A percentile compares a stretch with the other conserved stretches of the same genome.
Evolutionary conservation across 2,888 invertebrate species (phyloP).

Genomic region (Cartodere bifasciata): DNA sequence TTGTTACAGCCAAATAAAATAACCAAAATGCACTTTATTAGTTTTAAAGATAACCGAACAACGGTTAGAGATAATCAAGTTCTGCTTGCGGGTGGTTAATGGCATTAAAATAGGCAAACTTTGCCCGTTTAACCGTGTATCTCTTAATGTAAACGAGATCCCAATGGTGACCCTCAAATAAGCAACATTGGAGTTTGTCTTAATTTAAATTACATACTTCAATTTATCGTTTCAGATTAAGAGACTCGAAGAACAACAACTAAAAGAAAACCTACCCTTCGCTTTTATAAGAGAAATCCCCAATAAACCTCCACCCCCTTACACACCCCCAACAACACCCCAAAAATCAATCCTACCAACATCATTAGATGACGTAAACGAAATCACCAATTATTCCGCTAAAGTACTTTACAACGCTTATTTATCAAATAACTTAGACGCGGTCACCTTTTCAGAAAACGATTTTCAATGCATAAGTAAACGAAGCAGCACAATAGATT

Average conservation of each 20-base stretch:
- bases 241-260: slow-evolving; percentile 41
- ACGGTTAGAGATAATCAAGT: too few species aligned
- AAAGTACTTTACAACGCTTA: slow-evolving; percentile 36
- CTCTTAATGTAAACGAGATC: too few species aligned
- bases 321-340: slow-evolving; percentile 45
- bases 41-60: too few species aligned
- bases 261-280: slow-evolving; percentile 40
- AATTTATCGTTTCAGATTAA: slow-evolving; percentile 37
- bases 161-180: too few species aligned
- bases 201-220: neutral
- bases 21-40: too few species aligned
- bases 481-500: slow-evolving; percentile 33
- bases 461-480: slow-evolving; percentile 23
- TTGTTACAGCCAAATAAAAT: too few species aligned
- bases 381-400: slow-evolving; percentile 36
- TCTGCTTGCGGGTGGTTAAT: too few species aligned
- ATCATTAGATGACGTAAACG: slow-evolving; percentile 36
- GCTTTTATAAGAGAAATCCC: slow-evolving; percentile 53
- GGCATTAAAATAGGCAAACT: too few species aligned
- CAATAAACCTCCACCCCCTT: slow-evolving; percentile 65
- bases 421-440: slow-evolving; percentile 24
- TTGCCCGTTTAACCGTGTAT: neutral
- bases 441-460: slow-evolving; percentile 27
- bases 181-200: neutral
- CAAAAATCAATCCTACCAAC: slow-evolving; percentile 31